Evolutionary conservation across 2,113 vertebrate genomes (phyloP).

Genomic region (Pycnonotus jocosus): DNA sequence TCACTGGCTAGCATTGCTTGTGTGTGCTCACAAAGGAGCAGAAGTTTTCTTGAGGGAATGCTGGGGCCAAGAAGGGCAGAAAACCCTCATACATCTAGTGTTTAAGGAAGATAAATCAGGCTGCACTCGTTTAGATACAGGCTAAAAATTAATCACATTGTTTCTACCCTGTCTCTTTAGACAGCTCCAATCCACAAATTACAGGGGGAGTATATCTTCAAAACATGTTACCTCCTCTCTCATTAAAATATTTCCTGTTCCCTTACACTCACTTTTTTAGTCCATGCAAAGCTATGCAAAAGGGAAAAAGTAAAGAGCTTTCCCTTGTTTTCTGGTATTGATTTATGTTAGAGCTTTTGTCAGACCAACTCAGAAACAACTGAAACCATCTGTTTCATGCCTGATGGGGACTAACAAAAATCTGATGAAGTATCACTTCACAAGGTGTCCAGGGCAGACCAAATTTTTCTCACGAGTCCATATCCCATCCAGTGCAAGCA

Average conservation of each 20-base stretch:
- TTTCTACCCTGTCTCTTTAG: neutral
- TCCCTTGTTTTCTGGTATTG: conserved; percentile 59
- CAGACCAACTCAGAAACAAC: conserved; percentile 65
- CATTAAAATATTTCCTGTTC: neutral
- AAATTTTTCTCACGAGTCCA: neutral
- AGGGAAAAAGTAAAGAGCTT: conserved; percentile 1
- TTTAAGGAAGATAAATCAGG: conserved; percentile 26
- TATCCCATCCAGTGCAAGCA: neutral
- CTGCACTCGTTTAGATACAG: neutral
- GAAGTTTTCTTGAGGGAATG: neutral
- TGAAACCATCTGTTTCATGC: conserved; percentile 73
- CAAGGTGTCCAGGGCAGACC: neutral
- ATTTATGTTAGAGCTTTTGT: conserved; percentile 53
- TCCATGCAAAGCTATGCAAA: conserved; percentile 4
- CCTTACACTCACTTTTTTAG: conserved; percentile 4
- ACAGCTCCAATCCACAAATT: neutral
- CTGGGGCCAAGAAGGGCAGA: neutral
- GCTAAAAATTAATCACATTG: neutral
- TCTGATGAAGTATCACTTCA: conserved; percentile 25
- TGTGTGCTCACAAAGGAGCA: neutral
- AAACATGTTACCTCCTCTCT: neutral
- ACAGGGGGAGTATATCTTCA: neutral
- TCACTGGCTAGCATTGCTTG: neutral
- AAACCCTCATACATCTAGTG: neutral
- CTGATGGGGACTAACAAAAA: conserved; percentile 48